phyloP scores from a whole-genome alignment of 2,113 vertebrate genomes.

The Scolopax mira region DNA sequence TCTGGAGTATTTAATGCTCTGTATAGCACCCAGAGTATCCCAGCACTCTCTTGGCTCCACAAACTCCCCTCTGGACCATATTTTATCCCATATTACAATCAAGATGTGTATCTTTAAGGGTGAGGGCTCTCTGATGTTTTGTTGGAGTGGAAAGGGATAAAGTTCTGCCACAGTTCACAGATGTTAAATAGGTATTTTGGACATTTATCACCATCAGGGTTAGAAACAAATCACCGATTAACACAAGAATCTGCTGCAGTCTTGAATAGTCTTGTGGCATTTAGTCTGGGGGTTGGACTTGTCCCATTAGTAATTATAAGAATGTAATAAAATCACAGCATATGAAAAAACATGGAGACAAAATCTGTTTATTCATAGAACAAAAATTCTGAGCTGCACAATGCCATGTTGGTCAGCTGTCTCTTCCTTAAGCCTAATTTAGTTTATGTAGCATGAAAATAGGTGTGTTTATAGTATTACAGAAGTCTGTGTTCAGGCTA shows the following conservation, averaged over 20 bases:
- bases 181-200: not conserved
- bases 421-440: not conserved
- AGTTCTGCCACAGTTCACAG: not conserved
- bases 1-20: not conserved
- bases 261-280: not conserved
- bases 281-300: not conserved
- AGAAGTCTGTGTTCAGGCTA: not conserved
- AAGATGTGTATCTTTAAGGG: not conserved
- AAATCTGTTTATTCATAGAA: slow-evolving; percentile 8
- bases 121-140: not conserved
- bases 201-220: not conserved
- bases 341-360: slow-evolving; percentile 6
- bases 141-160: not conserved
- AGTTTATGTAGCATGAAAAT: not conserved
- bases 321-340: slow-evolving; percentile 9
- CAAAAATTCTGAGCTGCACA: not conserved
- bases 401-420: not conserved
- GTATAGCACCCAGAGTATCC: not conserved
- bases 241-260: not conserved
- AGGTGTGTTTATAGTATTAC: not conserved
- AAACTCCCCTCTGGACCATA: not conserved
- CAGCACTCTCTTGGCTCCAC: not conserved
- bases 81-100: not conserved
- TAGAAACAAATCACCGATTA: not conserved
- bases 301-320: not conserved